These are phyloP conservation scores for Phaethon lepturus DNA, from an alignment of 2,113 vertebrate genomes.

Conservation along the genomic window DNA sequence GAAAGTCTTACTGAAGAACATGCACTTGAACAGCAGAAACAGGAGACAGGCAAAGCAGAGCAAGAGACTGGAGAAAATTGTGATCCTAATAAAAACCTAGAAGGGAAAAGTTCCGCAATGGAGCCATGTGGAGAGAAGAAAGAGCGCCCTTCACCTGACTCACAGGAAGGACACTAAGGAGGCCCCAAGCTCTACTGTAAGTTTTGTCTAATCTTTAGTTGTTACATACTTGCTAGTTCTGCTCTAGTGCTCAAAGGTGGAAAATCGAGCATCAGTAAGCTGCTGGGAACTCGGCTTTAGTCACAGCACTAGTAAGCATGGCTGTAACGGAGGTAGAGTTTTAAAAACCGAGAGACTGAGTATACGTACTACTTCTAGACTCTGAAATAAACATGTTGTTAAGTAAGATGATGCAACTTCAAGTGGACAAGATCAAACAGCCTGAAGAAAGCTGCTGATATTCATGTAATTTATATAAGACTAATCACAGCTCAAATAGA, in stretches of 20 bases:
- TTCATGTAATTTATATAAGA: rapidly evolving
- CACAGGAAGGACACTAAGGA: neutral
- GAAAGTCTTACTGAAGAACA: neutral
- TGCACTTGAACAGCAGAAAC: neutral
- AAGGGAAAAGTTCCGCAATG: neutral
- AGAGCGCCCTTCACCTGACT: neutral
- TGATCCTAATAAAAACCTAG: neutral
- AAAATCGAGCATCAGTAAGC: neutral
- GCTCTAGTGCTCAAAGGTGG: neutral
- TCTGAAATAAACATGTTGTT: neutral
- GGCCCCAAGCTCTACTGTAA: neutral
- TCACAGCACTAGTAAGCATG: neutral
- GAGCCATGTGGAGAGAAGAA: neutral
- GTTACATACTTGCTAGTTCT: neutral
- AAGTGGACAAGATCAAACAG: neutral
- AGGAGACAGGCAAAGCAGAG: neutral
- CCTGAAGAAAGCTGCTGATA: neutral
- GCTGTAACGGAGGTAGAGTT: no score
- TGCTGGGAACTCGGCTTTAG: neutral
- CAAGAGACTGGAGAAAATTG: neutral
- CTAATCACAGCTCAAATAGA: rapidly evolving
- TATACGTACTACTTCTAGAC: rapidly evolving
- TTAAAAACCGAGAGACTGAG: neutral
- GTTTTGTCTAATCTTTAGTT: neutral
- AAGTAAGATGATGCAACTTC: neutral